Conservation (phyloP, 35 echinoderm and acorn worm genomes). For the Stichopus chloronotus region DNA sequence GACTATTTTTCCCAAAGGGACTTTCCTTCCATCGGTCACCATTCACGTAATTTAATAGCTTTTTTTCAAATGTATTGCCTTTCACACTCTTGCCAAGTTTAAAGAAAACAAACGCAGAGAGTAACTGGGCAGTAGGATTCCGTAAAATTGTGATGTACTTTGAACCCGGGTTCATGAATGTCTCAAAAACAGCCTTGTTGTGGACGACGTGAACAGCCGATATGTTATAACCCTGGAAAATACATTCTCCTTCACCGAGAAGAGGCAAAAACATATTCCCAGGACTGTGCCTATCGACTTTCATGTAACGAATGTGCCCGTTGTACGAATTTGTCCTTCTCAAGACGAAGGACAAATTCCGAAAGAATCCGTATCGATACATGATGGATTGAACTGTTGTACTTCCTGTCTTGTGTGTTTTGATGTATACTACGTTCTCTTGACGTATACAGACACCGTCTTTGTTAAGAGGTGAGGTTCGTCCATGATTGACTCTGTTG, state of each 20-base stretch:
- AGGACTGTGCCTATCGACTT: neutral
- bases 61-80: neutral
- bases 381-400: conserved; percentile 61
- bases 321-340: neutral
- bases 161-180: conserved; percentile 9
- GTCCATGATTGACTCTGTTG: no score
- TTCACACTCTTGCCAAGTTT: neutral
- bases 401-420: conserved; percentile 72
- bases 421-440: conserved; percentile 56
- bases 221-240: neutral
- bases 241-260: neutral
- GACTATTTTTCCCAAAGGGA: neutral
- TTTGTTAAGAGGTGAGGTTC: no score
- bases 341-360: neutral
- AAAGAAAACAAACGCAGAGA: conserved; percentile 49
- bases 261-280: conserved; percentile 31
- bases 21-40: neutral
- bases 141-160: conserved; percentile 67
- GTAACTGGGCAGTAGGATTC: conserved; percentile 50
- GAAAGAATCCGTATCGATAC: conserved; percentile 9
- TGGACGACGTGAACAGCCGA: conserved; percentile 18
- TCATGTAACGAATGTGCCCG: conserved; percentile 16
- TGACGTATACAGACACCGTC: neutral
- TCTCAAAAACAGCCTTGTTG: neutral
- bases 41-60: conserved; percentile 7